A percentile compares a stretch with the other conserved stretches of the same genome.
These are phyloP conservation scores for Luffia ferchaultella DNA, from an alignment of 2,888 invertebrate species.

Conservation along the genomic window DNA sequence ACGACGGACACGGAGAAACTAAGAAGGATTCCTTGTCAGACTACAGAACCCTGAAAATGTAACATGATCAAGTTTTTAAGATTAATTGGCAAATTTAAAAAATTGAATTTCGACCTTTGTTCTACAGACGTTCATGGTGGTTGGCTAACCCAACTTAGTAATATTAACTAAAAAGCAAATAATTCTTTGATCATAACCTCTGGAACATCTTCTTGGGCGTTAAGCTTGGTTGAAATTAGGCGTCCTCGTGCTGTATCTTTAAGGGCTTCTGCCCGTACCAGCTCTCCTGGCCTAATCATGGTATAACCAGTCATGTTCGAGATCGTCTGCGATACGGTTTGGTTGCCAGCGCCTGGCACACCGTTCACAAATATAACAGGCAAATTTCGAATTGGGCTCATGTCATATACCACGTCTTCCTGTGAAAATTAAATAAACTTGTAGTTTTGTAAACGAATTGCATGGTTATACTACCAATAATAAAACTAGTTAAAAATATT, in stretches of 20 bases:
- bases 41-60: no score
- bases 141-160: no score
- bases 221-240: conserved; percentile 50
- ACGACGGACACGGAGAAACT: no score
- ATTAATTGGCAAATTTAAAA: no score
- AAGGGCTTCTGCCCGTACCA: conserved; percentile 49
- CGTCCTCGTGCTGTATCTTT: conserved; percentile 58
- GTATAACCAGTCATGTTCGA: conserved; percentile 52
- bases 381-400: conserved; percentile 48
- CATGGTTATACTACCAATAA: neutral
- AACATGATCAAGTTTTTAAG: no score
- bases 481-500: neutral
- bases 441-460: neutral
- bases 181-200: conserved; percentile 31
- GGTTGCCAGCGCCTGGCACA: conserved; percentile 57
- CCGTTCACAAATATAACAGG: conserved; percentile 60
- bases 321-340: conserved; percentile 54
- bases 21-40: no score
- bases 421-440: conserved; percentile 7
- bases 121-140: no score
- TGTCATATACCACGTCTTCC: conserved; percentile 41
- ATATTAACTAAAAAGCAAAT: no score
- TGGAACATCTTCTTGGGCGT: conserved; percentile 44
- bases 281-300: conserved; percentile 53
- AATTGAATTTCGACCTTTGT: no score